A percentile compares a stretch with the other conserved stretches of the same genome.
Conservation (phyloP, 2,113 vertebrate genomes). For the Pygoscelis adeliae region DNA sequence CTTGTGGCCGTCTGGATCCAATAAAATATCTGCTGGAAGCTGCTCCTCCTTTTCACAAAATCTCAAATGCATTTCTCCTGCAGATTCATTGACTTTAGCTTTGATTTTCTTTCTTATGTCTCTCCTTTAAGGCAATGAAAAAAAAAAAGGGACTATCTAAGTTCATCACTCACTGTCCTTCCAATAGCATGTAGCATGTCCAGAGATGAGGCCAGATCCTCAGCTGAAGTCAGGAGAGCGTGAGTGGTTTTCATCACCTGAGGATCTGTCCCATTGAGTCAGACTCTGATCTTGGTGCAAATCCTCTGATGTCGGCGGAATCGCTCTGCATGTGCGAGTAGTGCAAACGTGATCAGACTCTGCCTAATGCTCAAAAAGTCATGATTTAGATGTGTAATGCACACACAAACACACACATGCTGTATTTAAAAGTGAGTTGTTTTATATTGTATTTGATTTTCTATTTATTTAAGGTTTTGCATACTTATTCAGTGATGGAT, state of each 20-base stretch:
- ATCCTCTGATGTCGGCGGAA: background rate
- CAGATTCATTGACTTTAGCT: constrained; percentile 23
- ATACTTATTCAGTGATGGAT: background rate
- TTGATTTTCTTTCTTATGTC: constrained; percentile 21
- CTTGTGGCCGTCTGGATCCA: background rate
- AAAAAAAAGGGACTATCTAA: background rate
- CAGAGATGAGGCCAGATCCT: constrained; percentile 28
- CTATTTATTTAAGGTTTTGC: constrained; percentile 41
- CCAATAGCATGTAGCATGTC: constrained; percentile 59
- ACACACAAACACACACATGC: background rate
- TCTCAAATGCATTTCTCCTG: background rate
- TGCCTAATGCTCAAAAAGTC: background rate
- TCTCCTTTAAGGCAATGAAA: background rate
- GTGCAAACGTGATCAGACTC: constrained; percentile 12
- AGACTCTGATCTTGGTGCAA: background rate
- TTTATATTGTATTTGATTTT: constrained; percentile 42
- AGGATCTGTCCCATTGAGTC: background rate
- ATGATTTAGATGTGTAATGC: background rate
- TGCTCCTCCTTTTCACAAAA: constrained; percentile 27
- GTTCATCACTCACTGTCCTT: constrained; percentile 19
- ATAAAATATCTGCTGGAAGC: constrained; percentile 17
- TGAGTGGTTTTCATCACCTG: background rate
- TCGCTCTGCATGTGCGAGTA: background rate
- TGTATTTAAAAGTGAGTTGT: background rate
- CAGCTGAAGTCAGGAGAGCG: background rate